Evolutionary conservation across 2,113 vertebrate genomes (phyloP).

Genomic region (Himantopus leucocephalus): DNA sequence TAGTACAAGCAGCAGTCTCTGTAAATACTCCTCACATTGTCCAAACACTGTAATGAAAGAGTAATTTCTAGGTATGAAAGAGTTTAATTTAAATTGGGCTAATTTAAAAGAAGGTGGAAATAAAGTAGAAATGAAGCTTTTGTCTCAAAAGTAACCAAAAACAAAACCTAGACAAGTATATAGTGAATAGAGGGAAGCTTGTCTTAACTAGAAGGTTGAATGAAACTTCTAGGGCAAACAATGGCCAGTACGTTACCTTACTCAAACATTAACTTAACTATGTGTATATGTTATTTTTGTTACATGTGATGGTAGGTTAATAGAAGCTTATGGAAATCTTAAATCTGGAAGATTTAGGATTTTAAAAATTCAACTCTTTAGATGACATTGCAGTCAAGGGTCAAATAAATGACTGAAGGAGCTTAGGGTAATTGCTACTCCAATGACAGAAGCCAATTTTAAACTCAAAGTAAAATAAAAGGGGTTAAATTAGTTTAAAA

Average conservation of each 20-base stretch:
- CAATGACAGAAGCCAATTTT: neutral
- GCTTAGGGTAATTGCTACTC: neutral
- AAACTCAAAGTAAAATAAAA: neutral
- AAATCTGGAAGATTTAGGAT: neutral
- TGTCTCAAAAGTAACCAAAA: neutral
- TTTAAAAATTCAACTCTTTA: neutral
- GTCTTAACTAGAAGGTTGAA: neutral
- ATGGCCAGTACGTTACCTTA: neutral
- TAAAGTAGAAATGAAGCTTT: neutral
- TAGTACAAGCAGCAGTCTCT: neutral
- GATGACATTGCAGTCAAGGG: neutral
- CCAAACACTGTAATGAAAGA: neutral
- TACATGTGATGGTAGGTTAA: neutral
- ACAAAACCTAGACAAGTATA: neutral
- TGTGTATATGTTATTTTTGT: neutral
- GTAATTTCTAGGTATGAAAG: neutral
- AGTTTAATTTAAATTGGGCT: neutral
- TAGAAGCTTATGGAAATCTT: neutral
- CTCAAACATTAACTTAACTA: neutral
- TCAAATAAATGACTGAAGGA: neutral
- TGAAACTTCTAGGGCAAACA: neutral
- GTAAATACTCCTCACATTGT: neutral
- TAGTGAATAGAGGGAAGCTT: neutral
- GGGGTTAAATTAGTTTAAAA: neutral
- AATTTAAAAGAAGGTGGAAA: neutral